Base-by-base conservation (phyloP, 2,797 vertebrate genomes). In the Etheostoma perlongum region DNA sequence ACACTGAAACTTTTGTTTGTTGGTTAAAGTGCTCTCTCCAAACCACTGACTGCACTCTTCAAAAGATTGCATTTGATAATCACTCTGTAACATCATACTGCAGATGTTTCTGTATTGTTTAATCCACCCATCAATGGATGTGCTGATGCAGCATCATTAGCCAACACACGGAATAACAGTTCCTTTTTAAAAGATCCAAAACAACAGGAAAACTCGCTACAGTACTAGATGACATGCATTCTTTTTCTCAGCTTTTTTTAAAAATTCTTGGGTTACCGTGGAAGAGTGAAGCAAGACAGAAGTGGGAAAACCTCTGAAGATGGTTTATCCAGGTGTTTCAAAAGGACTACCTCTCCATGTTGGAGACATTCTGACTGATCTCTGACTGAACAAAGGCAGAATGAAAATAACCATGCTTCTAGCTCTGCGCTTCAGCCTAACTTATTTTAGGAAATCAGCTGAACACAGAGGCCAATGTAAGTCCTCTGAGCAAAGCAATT, bases 391-490 rank as follows among this genome's bases (percentile, higher is more conserved):
- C 87, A 92, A 90, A 92, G 87, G 74, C 65, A 0, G 61, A 65
- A 83, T 85, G 83, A 88, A 86, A 88, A 90, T 81, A 90, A 83
- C 76, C 77, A 19, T 14, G 72, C 90, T 83, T 65, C 83, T 83
- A 76, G 71, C 62, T 21, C 60, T 63, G 66, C 4, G 36, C 66
- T 80, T 70, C 80, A 85, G 64, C 81, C 71, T 40, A 79, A 88
- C 83, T 84, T 85, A 88, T 91, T 92, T 91, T 86, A 88, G 79
- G 78, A 87, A 88, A 89, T 85, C 82, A 83, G 84, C 86, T 86
- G 73, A 91, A 89, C 81, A 85, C 33, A 81, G 72, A 82, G 84
- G 79, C 82, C 68, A 16, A 59, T 64, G 72, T 68, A 67, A 76
- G 64, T 81, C 68, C 46, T 84, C 69, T n/a, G 63, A 73, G 59